Evolutionary conservation across 2,113 vertebrate species (phyloP).

Genomic region (Turnix velox): DNA sequence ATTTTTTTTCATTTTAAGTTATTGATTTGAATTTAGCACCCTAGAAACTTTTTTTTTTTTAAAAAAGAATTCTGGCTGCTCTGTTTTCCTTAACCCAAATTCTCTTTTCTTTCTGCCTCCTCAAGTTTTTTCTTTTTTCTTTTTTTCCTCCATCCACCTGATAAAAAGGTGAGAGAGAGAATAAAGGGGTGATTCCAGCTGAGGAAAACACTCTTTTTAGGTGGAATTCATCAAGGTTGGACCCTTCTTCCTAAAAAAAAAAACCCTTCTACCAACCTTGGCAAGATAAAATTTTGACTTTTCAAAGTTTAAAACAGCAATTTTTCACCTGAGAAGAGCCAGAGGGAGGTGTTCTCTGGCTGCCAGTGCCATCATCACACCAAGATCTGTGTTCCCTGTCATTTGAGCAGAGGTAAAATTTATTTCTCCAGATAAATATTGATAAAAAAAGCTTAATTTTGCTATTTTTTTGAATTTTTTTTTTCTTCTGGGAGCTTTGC

Average conservation of each 20-base stretch:
- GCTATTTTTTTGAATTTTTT: neutral
- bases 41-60: neutral
- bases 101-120: neutral
- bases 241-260: neutral
- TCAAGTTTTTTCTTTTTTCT: neutral
- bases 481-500: neutral
- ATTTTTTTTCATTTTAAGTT: neutral
- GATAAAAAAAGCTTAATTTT: neutral
- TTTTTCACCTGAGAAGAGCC: neutral
- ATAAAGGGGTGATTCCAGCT: neutral
- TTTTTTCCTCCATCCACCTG: neutral
- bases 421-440: neutral
- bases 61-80: neutral
- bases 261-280: neutral
- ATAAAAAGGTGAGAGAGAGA: neutral
- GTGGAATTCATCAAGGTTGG: neutral
- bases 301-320: neutral
- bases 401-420: neutral
- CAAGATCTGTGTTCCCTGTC: neutral
- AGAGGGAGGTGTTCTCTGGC: neutral
- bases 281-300: neutral
- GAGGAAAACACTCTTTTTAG: neutral
- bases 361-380: neutral
- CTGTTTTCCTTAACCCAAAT: neutral
- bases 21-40: neutral